Base-by-base conservation (phyloP, 2,797 vertebrate species). In the Loris lydekkerianus region DNA sequence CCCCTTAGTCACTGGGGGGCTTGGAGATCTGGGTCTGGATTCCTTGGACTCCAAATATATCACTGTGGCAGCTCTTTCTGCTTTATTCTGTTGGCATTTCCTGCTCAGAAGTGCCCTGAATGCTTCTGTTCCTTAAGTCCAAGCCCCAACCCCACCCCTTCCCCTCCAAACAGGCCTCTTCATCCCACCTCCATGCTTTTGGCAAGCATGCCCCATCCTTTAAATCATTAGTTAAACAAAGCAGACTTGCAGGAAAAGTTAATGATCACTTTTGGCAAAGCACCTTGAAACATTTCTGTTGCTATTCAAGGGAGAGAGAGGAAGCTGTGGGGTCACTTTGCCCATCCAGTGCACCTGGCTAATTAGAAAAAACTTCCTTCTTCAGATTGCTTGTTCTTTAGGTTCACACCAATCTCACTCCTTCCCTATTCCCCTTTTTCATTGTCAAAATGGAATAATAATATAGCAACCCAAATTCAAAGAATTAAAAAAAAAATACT, bases 201-300 rank as follows among this genome's bases (percentile, higher is more conserved):
- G 1, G 40, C 56, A 60, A 65, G 73, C 34, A 43, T 7, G 14
- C 49, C 65, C 27, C 63, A 40, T 31, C 67, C 83, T 91, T 94
- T 85, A 86, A 94, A 7, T 90, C 76, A 94, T 96, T 97, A 95
- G 87, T 49, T 95, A 58, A 17, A 95, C 77, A 95, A 90, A 88
- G 91, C 73, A 82, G 96, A 98, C 83, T 65, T 78, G 40, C 92
- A 95, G 85, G 81, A 87, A 97, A 97, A 91, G 65, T 46, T 91
- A 86, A 89, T 82, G 61, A 89, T 96, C 53, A 23, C 86, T 95
- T 91, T 89, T 87, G 46, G 63, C 72, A 77, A 86, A 84, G 63
- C 23, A 88, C 56, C 69, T 89, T 93, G 93, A 96, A 96, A 97
- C 10, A 60, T 67, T 97, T 92, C 84, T 95, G 63, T 88, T 95